Conservation (phyloP, 1,140 invertebrate species). For the Trichomalopsis sarcophagae region DNA sequence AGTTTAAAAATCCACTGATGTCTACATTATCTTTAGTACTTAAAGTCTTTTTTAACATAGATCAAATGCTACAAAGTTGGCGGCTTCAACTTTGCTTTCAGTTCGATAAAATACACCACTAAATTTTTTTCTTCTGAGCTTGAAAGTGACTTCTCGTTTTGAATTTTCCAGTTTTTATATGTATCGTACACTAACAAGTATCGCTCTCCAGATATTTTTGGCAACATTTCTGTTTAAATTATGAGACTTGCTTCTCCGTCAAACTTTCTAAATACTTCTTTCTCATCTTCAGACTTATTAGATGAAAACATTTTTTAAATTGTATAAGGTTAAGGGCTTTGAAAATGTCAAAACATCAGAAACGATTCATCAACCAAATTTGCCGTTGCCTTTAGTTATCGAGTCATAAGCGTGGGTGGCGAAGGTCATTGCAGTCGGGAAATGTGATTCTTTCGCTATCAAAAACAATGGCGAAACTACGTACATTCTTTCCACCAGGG, state of each 20-base stretch:
- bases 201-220: not conserved
- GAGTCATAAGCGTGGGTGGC: too few species aligned
- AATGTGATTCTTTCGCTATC: conserved; percentile 29
- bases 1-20: conserved; percentile 22
- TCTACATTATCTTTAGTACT: conserved; percentile 23
- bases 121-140: conserved; percentile 15
- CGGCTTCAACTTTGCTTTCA: conserved; percentile 11
- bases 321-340: too few species aligned
- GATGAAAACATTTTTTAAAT: too few species aligned
- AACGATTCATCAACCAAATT: too few species aligned
- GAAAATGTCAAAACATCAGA: too few species aligned
- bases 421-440: not conserved
- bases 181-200: conserved; percentile 1
- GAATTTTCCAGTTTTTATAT: not conserved
- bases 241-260: not conserved
- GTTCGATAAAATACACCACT: conserved; percentile 18
- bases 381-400: too few species aligned
- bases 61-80: not conserved
- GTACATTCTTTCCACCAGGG: too few species aligned
- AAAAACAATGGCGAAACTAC: too few species aligned
- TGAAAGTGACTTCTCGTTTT: not conserved
- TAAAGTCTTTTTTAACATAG: conserved; percentile 39
- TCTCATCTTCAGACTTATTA: too few species aligned
- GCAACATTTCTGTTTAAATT: not conserved
- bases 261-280: not conserved